Evolutionary conservation across 1,140 invertebrate species (phyloP).

Genomic region (Neodiprion virginianus): DNA sequence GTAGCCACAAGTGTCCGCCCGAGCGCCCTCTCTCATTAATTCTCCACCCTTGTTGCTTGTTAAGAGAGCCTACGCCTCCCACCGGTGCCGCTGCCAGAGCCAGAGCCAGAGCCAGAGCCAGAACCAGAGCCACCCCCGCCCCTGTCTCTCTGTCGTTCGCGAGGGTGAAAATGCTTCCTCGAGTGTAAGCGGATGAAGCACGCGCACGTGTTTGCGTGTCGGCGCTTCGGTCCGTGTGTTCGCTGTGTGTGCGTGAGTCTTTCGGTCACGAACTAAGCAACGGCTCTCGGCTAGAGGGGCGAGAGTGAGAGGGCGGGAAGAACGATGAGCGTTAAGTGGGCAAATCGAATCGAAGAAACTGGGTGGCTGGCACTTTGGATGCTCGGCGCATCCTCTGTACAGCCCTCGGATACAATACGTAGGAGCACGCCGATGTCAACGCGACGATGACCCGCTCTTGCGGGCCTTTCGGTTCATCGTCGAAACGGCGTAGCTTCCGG

Average conservation of each 20-base stretch:
- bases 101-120: slow-evolving; percentile 24
- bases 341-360: slow-evolving; percentile 39
- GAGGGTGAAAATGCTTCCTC: slow-evolving; percentile 53
- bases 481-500: neutral
- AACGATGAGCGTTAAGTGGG: slow-evolving; percentile 40
- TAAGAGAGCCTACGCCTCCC: slow-evolving; percentile 47
- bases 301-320: slow-evolving; percentile 21
- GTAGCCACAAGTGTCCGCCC: slow-evolving; percentile 63
- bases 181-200: slow-evolving; percentile 29
- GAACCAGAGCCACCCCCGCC: slow-evolving; percentile 44
- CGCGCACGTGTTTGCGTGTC: neutral
- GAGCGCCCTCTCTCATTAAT: slow-evolving; percentile 62
- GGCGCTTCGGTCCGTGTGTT: neutral
- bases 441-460: neutral
- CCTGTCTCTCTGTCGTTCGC: slow-evolving; percentile 23
- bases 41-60: slow-evolving; percentile 63
- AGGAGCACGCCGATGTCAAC: neutral
- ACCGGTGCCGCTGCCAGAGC: slow-evolving; percentile 33
- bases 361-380: slow-evolving; percentile 24
- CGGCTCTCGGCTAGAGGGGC: neutral
- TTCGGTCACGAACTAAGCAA: slow-evolving; percentile 9
- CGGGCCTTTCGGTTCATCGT: neutral
- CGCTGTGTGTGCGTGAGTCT: neutral
- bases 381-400: neutral
- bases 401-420: neutral